phyloP scores from a whole-genome alignment of 1,140 invertebrate genomes.

The Acromyrmex charruanus region DNA sequence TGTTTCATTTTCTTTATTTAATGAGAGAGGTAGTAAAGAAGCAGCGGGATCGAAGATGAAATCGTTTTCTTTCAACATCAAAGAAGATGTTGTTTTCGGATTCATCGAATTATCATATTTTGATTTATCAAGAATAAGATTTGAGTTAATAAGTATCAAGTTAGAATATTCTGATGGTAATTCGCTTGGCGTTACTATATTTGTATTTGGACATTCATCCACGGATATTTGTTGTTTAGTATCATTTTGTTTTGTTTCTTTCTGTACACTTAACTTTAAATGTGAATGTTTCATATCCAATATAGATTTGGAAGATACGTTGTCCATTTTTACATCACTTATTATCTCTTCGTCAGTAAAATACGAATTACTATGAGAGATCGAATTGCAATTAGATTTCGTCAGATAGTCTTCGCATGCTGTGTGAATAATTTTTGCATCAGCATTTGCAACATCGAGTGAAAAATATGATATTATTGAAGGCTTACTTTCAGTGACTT shows the following conservation, averaged over 20 bases:
- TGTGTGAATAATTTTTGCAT: background rate
- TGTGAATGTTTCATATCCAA: background rate
- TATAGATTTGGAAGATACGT: background rate
- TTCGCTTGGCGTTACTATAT: background rate
- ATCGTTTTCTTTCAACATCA: background rate
- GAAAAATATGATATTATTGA: background rate
- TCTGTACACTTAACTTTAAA: background rate
- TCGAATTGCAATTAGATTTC: constrained; percentile 54
- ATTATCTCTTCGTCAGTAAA: constrained; percentile 58
- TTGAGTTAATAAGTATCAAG: background rate
- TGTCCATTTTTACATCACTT: constrained; percentile 39
- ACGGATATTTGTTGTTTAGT: background rate
- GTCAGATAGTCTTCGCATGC: background rate
- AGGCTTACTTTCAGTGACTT: constrained; percentile 10
- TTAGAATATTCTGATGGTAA: background rate
- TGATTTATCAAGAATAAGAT: background rate
- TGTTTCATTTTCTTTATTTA: background rate
- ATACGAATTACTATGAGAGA: constrained; percentile 58
- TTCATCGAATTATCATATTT: background rate
- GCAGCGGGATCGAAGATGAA: background rate
- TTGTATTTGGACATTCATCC: background rate
- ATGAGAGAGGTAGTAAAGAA: background rate
- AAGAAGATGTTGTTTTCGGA: background rate
- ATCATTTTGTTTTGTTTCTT: background rate
- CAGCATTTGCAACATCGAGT: background rate